These are phyloP conservation scores for Rallus crepitans DNA, from an alignment of 2,797 vertebrate genomes.

Conservation along the genomic window DNA sequence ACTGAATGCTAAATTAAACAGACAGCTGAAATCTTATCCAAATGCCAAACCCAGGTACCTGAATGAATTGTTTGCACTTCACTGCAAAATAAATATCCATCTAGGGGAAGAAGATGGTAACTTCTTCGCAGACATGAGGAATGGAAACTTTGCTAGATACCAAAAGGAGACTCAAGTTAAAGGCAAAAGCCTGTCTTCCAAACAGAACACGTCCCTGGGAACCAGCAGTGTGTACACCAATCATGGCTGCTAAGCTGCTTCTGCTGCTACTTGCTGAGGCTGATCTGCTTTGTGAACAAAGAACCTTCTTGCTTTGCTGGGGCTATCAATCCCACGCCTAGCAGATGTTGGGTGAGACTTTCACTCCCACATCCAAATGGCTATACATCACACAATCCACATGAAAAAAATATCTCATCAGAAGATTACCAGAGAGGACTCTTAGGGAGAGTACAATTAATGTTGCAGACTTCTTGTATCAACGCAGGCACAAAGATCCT, in stretches of 20 bases:
- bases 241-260: neutral
- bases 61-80: neutral
- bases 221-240: neutral
- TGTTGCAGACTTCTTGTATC: neutral
- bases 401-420: conserved; percentile 11
- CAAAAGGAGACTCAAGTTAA: neutral
- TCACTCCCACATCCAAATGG: neutral
- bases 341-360: neutral
- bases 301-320: neutral
- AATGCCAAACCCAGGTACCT: neutral
- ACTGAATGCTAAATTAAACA: conserved; percentile 30
- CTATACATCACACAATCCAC: conserved; percentile 11
- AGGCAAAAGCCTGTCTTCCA: neutral
- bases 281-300: neutral
- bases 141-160: neutral
- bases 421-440: neutral
- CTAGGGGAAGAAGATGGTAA: neutral
- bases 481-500: neutral
- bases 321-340: neutral
- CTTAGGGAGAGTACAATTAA: neutral
- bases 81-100: conserved; percentile 15
- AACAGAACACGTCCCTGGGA: neutral
- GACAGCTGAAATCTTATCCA: conserved; percentile 4
- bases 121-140: neutral
- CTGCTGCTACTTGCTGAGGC: neutral